Evolutionary conservation across 2,888 invertebrate species (phyloP).

Genomic region (Lordiphosa fenestrarum): DNA sequence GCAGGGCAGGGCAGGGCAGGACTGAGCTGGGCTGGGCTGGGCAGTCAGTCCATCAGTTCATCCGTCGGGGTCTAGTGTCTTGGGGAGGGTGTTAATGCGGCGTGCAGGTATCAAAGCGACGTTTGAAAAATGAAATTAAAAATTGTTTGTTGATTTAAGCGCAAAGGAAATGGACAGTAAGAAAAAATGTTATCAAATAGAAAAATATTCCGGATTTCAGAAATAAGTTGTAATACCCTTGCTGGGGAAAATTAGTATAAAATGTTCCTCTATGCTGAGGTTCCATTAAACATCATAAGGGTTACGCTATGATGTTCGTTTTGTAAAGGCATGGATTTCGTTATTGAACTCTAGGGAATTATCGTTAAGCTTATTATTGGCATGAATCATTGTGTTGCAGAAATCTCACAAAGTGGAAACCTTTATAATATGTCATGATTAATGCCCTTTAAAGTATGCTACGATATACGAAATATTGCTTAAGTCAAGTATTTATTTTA

Average conservation of each 20-base stretch:
- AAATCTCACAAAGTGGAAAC: no score
- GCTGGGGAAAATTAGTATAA: not conserved
- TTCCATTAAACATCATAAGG: no score
- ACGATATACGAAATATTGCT: no score
- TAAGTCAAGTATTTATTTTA: no score
- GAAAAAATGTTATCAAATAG: constrained; percentile 19
- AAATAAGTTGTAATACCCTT: constrained; percentile 23
- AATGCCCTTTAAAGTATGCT: no score
- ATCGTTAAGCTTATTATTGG: no score
- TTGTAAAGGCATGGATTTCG: no score
- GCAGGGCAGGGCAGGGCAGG: constrained; percentile 51
- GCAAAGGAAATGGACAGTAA: constrained; percentile 40
- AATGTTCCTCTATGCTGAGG: no score
- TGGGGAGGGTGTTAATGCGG: constrained; percentile 71
- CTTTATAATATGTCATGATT: no score
- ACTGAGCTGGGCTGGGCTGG: constrained; percentile 23
- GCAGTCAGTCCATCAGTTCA: constrained; percentile 20
- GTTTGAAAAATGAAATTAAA: constrained; percentile 71
- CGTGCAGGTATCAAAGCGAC: constrained; percentile 74
- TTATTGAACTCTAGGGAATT: no score
- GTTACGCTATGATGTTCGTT: no score
- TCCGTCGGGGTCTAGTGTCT: constrained; percentile 15
- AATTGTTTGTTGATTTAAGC: constrained; percentile 64
- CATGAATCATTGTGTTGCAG: no score
- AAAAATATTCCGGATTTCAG: not conserved